These are phyloP conservation scores for Drosophila teissieri DNA, from an alignment of 1,140 invertebrate species.

Conservation along the genomic window DNA sequence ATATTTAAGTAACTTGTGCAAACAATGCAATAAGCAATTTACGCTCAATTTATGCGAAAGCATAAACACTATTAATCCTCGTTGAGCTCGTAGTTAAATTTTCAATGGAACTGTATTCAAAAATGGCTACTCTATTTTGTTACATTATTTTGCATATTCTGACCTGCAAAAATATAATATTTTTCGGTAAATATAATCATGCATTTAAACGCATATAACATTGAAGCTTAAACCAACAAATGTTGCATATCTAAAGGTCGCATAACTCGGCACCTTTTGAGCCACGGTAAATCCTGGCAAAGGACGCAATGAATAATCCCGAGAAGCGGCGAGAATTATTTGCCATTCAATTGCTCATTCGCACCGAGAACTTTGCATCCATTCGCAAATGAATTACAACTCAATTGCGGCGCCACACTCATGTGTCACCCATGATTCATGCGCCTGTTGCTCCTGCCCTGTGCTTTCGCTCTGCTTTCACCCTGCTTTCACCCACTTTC, in stretches of 20 bases:
- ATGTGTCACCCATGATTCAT: conserved; percentile 54
- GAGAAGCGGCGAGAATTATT: conserved; percentile 17
- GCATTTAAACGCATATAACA: too few species aligned
- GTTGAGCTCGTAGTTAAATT: too few species aligned
- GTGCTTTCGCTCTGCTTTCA: not conserved
- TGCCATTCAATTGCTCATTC: conserved; percentile 33
- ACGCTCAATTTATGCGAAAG: too few species aligned
- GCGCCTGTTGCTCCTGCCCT: conserved; percentile 29
- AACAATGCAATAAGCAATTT: not conserved
- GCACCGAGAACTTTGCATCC: conserved; percentile 18
- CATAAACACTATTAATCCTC: too few species aligned
- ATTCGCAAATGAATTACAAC: conserved; percentile 43
- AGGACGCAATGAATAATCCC: conserved; percentile 27
- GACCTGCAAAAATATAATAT: too few species aligned
- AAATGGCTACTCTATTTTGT: too few species aligned
- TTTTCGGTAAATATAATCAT: too few species aligned
- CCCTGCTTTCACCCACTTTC: not conserved
- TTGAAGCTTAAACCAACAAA: not conserved
- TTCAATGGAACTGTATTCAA: too few species aligned
- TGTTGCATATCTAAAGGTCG: conserved; percentile 9
- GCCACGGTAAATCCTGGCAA: conserved; percentile 7
- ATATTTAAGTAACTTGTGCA: not conserved
- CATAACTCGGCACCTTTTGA: conserved; percentile 15
- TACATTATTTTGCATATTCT: too few species aligned
- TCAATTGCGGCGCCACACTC: conserved; percentile 39